Evolutionary conservation across 1,140 invertebrate species (phyloP), one percentile per base, ranked within the genome.

Genomic region (Zaprionus africanus): DNA sequence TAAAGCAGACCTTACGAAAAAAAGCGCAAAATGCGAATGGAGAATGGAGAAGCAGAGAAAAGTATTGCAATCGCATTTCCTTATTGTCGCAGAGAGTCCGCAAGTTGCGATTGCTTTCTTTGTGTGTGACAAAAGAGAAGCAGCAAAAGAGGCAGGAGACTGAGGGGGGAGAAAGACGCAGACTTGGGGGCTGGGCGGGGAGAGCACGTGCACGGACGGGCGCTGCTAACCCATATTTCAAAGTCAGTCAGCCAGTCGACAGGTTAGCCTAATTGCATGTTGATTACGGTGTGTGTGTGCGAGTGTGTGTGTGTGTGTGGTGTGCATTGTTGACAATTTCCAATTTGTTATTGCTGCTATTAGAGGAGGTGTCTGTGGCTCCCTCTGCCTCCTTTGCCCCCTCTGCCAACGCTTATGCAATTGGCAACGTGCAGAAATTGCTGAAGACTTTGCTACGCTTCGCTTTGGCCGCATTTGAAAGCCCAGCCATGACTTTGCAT

Each of bases 401-500:
- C 22, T 22, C 22, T 22, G 22, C 22, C 22, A 22, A 22, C 22
- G 65, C 70, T 88, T 88, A 88, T 88, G 84, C 85, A 88, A 88
- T 81, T 81, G 84, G 84, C 84, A 87, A 87, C 78, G 84, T 87
- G 84, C 84, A 88, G 84, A 87, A 84, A 88, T 84, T 87, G 81
- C 64, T 76, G 59, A 79, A 75, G 79, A 66, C 70, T 61, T 67
- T 62, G 22, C 19, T 51, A 51, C 41, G 58, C 46, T 64, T 66
- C 34, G 54, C 31, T 58, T 70, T 76, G 73, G 49, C 60, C 77
- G 43, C 74, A 67, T 79, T 75, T 69, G 73, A 78, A 72, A 80
- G 79, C 73, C 77, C 65, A 74, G 70, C 84, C 81, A 83, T 88
- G 84, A 88, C 84, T 88, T 90, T 88, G 84, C 84, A 88, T 88